Evolutionary conservation across 2,888 invertebrate genomes (phyloP).

Genomic region (Vannuccia rotundouncinata): DNA sequence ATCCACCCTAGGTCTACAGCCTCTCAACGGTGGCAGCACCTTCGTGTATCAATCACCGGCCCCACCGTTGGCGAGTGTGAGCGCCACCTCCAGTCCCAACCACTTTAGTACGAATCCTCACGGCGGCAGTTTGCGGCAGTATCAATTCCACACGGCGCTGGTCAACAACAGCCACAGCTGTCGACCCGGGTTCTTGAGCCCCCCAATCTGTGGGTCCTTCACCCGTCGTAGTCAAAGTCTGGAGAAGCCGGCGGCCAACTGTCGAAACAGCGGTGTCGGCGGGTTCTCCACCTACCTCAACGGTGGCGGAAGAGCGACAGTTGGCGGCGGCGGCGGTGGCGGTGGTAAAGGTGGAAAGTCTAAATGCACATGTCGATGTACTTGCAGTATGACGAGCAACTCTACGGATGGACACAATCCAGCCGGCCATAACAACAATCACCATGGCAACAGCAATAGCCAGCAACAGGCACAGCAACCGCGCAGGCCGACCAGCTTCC

Average conservation of each 20-base stretch:
- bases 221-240: neutral
- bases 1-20: neutral
- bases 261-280: neutral
- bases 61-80: too few species aligned
- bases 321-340: neutral
- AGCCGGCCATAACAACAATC: neutral
- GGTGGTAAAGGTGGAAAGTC: too few species aligned
- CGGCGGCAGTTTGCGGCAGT: neutral
- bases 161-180: neutral
- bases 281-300: neutral
- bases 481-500: conserved; percentile 16
- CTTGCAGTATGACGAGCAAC: conserved; percentile 13
- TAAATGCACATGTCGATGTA: conserved; percentile 27
- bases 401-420: neutral
- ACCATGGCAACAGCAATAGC: neutral
- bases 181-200: neutral
- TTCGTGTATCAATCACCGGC: neutral
- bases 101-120: too few species aligned
- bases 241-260: neutral
- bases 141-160: neutral
- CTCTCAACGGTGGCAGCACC: neutral
- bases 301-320: neutral
- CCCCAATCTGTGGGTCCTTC: neutral
- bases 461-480: conserved; percentile 15
- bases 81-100: neutral